Percentiles rank a stretch among this genome's conserved stretches.
Conservation (phyloP, 92 coral and sea anemone genomes). For the Scolanthus callimorphus region DNA sequence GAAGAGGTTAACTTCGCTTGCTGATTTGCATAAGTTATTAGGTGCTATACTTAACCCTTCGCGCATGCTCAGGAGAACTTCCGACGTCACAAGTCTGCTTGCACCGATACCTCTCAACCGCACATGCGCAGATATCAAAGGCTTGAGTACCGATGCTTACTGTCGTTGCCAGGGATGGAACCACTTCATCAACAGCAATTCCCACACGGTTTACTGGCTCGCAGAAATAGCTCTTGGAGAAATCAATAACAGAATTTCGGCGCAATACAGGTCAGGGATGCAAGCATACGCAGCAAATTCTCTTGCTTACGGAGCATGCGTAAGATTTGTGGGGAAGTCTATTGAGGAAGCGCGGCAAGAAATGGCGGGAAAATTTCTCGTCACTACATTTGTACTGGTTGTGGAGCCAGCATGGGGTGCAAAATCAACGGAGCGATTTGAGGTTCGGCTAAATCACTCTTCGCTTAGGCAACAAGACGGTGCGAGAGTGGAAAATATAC, state of each 20-base stretch:
- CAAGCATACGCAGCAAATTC: neutral
- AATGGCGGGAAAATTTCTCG: constrained; percentile 44
- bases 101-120: constrained; percentile 70
- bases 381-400: constrained; percentile 59
- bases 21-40: constrained; percentile 67
- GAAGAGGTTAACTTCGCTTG: constrained; percentile 62
- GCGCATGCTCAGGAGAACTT: no score
- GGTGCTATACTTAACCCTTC: constrained; percentile 26
- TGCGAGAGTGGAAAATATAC: constrained; percentile 45
- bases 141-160: constrained; percentile 64
- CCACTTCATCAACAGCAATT: constrained; percentile 42
- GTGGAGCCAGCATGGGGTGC: constrained; percentile 77
- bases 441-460: constrained; percentile 66
- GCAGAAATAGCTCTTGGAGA: constrained; percentile 85
- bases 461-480: constrained; percentile 51
- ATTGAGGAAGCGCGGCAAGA: constrained; percentile 71
- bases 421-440: constrained; percentile 72
- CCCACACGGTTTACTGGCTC: constrained; percentile 65
- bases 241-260: constrained; percentile 75
- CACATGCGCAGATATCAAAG: constrained; percentile 84
- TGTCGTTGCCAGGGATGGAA: constrained; percentile 91
- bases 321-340: constrained; percentile 69
- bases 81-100: constrained; percentile 41
- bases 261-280: constrained; percentile 58
- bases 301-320: constrained; percentile 85